Evolutionary conservation across 2,888 invertebrate species (phyloP), one percentile per base, ranked within the genome.

Genomic region (Phania funesta): DNA sequence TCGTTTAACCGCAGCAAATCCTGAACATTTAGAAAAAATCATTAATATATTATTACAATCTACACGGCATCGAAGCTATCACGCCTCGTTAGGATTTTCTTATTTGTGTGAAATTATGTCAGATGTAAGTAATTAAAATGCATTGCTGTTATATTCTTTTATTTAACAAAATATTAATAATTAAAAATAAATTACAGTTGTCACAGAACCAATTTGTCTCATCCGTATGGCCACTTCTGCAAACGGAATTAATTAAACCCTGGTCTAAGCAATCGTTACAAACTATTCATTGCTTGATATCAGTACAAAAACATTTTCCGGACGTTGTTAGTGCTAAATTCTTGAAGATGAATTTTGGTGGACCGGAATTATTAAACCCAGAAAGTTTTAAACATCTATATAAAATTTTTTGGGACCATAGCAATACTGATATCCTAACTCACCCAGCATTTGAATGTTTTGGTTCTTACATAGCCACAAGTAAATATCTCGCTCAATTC

Each of bases 371-470:
- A 29, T 88, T 95, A 38, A 92, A 92, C 86, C 91, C 92, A 81
- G 93, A 93, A 67, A 93, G 93, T 85, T 91, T 94, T 58, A 89
- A 91, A 74, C 89, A 91, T 76, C 89, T 95, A 41, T 91, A 92
- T 86, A 93, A 93, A 84, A 92, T 95, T 85, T 91, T 95, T 83
- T 92, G 94, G 92, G 94, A 94, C 20, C 86, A 85, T 26, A 87
- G 85, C 20, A 86, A 87, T 41, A 86, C 84, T 0, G 82, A 86
- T 73, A 91, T 93, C 64, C 91, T 93, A 75, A 91, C 90, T 76
- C 95, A 95, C 89, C 95, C 95, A 22, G 92, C 94, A 50, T 94
- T 93, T 88, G 93, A 93, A 84, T 89, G 92, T 84, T 92, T 95
- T 85, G 93, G 93, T 29, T 90, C 90, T 60, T 91, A 92, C 84